These are phyloP conservation scores for Pyrochroa serraticornis DNA, from an alignment of 2,888 invertebrate genomes.

Conservation along the genomic window DNA sequence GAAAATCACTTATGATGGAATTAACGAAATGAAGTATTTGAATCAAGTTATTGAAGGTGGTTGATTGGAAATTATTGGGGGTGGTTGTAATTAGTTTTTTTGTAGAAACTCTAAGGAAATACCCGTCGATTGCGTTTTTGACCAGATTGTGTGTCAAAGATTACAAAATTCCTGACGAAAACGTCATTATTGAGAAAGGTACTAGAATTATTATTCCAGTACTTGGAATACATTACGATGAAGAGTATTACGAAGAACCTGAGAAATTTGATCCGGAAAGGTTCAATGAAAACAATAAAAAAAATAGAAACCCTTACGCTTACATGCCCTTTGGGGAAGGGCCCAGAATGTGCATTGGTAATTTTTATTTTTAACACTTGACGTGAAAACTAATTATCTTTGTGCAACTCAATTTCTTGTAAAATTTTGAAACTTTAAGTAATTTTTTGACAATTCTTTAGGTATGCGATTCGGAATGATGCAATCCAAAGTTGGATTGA, in stretches of 20 bases:
- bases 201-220: constrained; percentile 34
- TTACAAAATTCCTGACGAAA: constrained; percentile 36
- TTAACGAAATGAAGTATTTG: constrained; percentile 36
- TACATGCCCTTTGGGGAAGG: constrained; percentile 43
- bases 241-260: constrained; percentile 39
- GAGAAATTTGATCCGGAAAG: constrained; percentile 41
- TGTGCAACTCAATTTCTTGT: not conserved
- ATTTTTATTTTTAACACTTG: not conserved
- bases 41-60: constrained; percentile 34
- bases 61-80: no score
- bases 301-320: constrained; percentile 23
- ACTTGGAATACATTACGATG: constrained; percentile 36
- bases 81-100: no score
- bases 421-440: no score
- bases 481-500: constrained; percentile 32
- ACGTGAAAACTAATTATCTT: no score
- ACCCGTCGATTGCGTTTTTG: constrained; percentile 34
- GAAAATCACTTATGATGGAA: constrained; percentile 34
- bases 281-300: constrained; percentile 36
- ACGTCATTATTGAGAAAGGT: constrained; percentile 39
- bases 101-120: constrained; percentile 39
- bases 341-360: constrained; percentile 44
- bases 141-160: constrained; percentile 38
- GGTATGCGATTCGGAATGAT: constrained; percentile 23
- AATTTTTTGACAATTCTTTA: no score